phyloP scores from a whole-genome alignment of 2,888 invertebrate genomes.

The Venustoraphidia nigricollis region DNA sequence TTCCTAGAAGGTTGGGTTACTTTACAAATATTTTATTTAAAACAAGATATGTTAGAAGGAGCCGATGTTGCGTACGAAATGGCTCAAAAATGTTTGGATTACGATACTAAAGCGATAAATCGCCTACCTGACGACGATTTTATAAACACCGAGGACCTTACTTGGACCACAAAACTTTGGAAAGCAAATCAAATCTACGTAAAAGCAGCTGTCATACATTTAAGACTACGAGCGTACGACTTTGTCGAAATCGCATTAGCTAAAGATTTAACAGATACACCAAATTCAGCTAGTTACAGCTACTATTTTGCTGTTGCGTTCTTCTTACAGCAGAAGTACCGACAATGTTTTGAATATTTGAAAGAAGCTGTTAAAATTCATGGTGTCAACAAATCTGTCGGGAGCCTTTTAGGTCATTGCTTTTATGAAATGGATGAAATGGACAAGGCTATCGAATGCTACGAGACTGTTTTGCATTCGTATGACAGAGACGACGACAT shows the following conservation, averaged over 20 bases:
- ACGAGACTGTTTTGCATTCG: slow-evolving; percentile 19
- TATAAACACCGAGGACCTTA: slow-evolving; percentile 17
- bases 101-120: background rate
- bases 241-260: slow-evolving; percentile 22
- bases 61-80: slow-evolving; percentile 21
- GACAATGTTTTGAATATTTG: slow-evolving; percentile 22
- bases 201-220: slow-evolving; percentile 18
- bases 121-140: no score
- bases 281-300: slow-evolving; percentile 13
- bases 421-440: slow-evolving; percentile 15
- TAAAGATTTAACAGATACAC: slow-evolving; percentile 14
- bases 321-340: slow-evolving; percentile 20
- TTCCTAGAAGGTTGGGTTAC: slow-evolving; percentile 25
- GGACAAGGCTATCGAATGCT: slow-evolving; percentile 19
- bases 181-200: slow-evolving; percentile 19
- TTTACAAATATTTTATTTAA: slow-evolving; percentile 22
- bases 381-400: slow-evolving; percentile 22
- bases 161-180: slow-evolving; percentile 19
- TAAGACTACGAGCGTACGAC: slow-evolving; percentile 22
- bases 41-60: slow-evolving; percentile 18
- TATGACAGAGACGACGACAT: slow-evolving; percentile 21
- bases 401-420: slow-evolving; percentile 21
- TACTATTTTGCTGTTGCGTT: slow-evolving; percentile 23
- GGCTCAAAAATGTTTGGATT: slow-evolving; percentile 18
- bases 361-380: slow-evolving; percentile 18